Percentiles rank a stretch among this genome's conserved stretches.
These are phyloP conservation scores for Strigamia maritima DNA, from an alignment of 2,888 invertebrate genomes.

Conservation along the genomic window DNA sequence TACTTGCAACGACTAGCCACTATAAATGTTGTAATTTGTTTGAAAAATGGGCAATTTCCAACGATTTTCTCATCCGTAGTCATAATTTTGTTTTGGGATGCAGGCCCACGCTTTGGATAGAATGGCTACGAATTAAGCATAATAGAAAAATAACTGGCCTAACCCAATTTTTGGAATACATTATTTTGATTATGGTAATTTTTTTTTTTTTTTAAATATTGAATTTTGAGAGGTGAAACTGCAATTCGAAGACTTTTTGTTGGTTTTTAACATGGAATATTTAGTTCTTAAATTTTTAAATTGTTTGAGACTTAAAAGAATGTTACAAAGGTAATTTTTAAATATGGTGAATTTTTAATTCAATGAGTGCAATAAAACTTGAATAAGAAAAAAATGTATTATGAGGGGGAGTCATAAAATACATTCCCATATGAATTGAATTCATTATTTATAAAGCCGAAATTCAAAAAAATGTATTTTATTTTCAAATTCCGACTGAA, in stretches of 20 bases:
- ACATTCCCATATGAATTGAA: background rate
- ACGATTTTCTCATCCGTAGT: background rate
- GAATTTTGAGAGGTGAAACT: too few species aligned
- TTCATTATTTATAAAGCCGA: background rate
- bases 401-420: too few species aligned
- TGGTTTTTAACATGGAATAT: too few species aligned
- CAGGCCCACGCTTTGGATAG: background rate
- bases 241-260: too few species aligned
- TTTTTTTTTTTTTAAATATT: background rate
- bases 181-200: background rate
- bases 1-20: background rate
- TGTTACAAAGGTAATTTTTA: too few species aligned
- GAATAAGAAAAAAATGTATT: too few species aligned
- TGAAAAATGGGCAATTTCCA: slow-evolving; percentile 7
- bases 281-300: too few species aligned
- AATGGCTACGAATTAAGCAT: slow-evolving; percentile 1
- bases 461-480: too few species aligned
- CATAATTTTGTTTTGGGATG: background rate
- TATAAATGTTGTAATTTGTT: slow-evolving; percentile 28
- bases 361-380: too few species aligned
- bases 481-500: too few species aligned
- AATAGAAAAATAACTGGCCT: background rate
- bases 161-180: background rate
- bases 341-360: too few species aligned
- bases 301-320: too few species aligned